Percentiles rank a stretch among this genome's conserved stretches.
Evolutionary conservation across 2,113 vertebrate species (phyloP).

Genomic region (Felis catus): F.catus_Fca126_mat1.0 CM031412.1:27011001-27011500

Average conservation of each 20-base stretch:
- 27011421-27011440: slow-evolving; percentile 52
- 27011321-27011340: slow-evolving; percentile 71
- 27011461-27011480: slow-evolving; percentile 55
- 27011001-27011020: neutral
- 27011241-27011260: slow-evolving; percentile 71
- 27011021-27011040: neutral
- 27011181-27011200: slow-evolving; percentile 46
- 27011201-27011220: slow-evolving; percentile 71
- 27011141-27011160: slow-evolving; percentile 53
- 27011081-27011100: neutral
- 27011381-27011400: slow-evolving; percentile 64
- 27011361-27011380: slow-evolving; percentile 62
- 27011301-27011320: slow-evolving; percentile 67
- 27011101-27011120: neutral
- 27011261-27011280: slow-evolving; percentile 79
- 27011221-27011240: slow-evolving; percentile 46
- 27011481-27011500: slow-evolving; percentile 55
- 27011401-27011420: slow-evolving; percentile 63
- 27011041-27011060: neutral
- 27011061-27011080: neutral
- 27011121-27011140: slow-evolving; percentile 38
- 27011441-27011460: slow-evolving; percentile 38
- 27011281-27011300: slow-evolving; percentile 80
- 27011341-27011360: slow-evolving; percentile 66
- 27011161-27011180: slow-evolving; percentile 70